Conservation (phyloP, 1,140 invertebrate genomes). For the Atta texana region DNA sequence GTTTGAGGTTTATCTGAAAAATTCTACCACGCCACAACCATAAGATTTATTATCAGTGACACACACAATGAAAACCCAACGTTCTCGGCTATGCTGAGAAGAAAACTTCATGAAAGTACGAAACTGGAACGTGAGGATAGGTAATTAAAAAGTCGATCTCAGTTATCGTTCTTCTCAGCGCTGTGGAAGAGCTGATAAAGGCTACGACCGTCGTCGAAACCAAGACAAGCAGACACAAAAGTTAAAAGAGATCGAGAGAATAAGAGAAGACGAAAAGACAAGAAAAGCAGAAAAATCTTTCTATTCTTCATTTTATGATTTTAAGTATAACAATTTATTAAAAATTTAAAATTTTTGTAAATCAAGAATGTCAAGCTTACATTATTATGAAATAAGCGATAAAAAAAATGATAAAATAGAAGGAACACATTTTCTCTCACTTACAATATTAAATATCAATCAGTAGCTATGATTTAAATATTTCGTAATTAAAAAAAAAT, state of each 20-base stretch:
- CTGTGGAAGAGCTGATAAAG: slow-evolving; percentile 39
- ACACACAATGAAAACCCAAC: slow-evolving; percentile 17
- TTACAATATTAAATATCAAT: neutral
- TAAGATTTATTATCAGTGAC: slow-evolving; percentile 47
- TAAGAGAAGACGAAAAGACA: slow-evolving; percentile 44
- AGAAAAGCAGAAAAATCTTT: neutral
- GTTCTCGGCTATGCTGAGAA: slow-evolving; percentile 14
- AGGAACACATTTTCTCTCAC: neutral
- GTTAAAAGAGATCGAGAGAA: slow-evolving; percentile 50
- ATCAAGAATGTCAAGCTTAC: neutral
- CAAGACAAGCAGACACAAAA: slow-evolving; percentile 23
- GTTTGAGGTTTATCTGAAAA: slow-evolving; percentile 33
- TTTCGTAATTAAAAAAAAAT: neutral
- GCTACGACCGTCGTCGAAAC: slow-evolving; percentile 21
- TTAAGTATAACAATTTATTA: neutral
- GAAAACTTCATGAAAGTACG: slow-evolving; percentile 52
- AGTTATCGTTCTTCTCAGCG: slow-evolving; percentile 43
- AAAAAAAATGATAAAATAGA: neutral
- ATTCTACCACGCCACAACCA: slow-evolving; percentile 20
- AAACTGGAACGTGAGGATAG: slow-evolving; percentile 58
- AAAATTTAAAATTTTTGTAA: neutral
- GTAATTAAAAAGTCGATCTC: slow-evolving; percentile 62
- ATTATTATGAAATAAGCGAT: neutral
- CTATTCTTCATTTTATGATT: neutral
- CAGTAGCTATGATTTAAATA: neutral